These are phyloP conservation scores for Chelonus formosanus DNA, from an alignment of 2,888 invertebrate species.

Conservation along the genomic window DNA sequence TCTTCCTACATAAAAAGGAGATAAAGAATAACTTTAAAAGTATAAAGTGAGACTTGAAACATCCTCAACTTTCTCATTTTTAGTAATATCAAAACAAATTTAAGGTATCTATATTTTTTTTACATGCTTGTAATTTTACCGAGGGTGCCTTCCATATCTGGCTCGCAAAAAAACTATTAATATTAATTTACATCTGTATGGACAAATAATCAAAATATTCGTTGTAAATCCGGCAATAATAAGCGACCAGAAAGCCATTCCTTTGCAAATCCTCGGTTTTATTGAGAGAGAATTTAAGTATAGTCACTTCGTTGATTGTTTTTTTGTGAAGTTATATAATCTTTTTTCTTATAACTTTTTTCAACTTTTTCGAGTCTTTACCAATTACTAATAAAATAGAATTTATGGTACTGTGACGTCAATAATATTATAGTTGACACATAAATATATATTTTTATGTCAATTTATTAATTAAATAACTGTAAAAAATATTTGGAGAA, in stretches of 20 bases:
- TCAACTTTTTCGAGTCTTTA: not conserved
- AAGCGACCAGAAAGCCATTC: not conserved
- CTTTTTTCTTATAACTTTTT: not conserved
- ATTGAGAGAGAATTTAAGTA: not conserved
- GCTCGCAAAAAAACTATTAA: not conserved
- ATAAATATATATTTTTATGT: not conserved
- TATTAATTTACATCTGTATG: not conserved
- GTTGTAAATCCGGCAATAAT: not conserved
- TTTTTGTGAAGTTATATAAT: not conserved
- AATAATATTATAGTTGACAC: not conserved
- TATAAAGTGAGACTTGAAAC: too few species aligned
- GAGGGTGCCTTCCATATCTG: slow-evolving; percentile 6
- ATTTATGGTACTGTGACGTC: not conserved
- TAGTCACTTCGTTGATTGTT: not conserved
- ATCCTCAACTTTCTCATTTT: too few species aligned
- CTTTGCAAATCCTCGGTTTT: slow-evolving; percentile 1
- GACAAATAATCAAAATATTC: not conserved
- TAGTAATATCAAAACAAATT: not conserved
- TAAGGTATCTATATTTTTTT: not conserved
- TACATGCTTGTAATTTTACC: slow-evolving; percentile 4
- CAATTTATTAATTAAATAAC: too few species aligned
- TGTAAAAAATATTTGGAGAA: too few species aligned
- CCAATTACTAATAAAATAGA: not conserved
- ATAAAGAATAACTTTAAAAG: too few species aligned
- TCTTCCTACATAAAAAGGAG: too few species aligned